These are phyloP conservation scores for Trichogramma dendrolimi DNA, from an alignment of 2,888 invertebrate species.

Conservation along the genomic window DNA sequence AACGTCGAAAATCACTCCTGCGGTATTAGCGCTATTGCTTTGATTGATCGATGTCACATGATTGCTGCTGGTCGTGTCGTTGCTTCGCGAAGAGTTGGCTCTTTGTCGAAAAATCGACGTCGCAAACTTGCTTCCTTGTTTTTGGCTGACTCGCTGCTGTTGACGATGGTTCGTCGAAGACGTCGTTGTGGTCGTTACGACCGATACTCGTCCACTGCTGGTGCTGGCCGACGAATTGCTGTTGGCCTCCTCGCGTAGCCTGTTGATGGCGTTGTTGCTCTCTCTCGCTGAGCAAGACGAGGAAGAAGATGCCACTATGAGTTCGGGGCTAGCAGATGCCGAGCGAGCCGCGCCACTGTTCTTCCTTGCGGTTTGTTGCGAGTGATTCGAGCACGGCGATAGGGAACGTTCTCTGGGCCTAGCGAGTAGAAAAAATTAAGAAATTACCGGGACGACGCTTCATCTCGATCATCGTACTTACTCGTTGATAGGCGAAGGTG, in stretches of 20 bases:
- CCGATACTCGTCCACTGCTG: slow-evolving; percentile 34
- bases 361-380: slow-evolving; percentile 8
- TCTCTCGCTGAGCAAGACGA: slow-evolving; percentile 13
- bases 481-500: not conserved
- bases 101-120: not conserved
- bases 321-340: slow-evolving; percentile 21
- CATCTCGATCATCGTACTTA: not conserved
- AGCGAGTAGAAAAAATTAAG: not conserved
- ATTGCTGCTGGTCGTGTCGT: not conserved
- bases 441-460: not conserved
- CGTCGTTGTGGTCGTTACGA: slow-evolving; percentile 28
- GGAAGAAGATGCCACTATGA: slow-evolving; percentile 31
- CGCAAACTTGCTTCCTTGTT: not conserved
- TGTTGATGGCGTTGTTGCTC: slow-evolving; percentile 1
- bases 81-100: not conserved
- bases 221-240: slow-evolving; percentile 31
- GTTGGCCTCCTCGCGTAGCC: not conserved
- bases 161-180: slow-evolving; percentile 15
- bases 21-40: not conserved
- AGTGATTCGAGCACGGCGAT: slow-evolving; percentile 23
- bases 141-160: not conserved
- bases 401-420: slow-evolving; percentile 19
- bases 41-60: not conserved
- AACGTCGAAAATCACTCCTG: slow-evolving; percentile 69
- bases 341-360: slow-evolving; percentile 15